A percentile compares a stretch with the other conserved stretches of the same genome.
These are phyloP conservation scores for Morpho helenor DNA, from an alignment of 2,888 invertebrate genomes.

Conservation along the genomic window DNA sequence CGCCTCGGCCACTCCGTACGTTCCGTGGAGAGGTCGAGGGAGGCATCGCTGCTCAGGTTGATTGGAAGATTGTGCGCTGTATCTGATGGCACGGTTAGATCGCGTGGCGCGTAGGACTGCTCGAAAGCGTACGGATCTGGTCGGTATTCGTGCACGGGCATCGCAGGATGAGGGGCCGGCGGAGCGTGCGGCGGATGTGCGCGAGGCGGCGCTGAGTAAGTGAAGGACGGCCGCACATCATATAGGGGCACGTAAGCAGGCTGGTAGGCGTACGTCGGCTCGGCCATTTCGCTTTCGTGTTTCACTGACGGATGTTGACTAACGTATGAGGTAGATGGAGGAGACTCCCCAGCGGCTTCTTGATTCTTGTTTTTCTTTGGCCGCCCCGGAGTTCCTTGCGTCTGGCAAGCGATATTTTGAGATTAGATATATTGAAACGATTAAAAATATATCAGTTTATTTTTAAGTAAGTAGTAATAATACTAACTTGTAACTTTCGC, in stretches of 20 bases:
- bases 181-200: constrained; percentile 41
- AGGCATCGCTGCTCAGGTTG: constrained; percentile 71
- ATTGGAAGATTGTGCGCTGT: constrained; percentile 64
- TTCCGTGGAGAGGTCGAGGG: constrained; percentile 64
- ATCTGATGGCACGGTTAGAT: constrained; percentile 53
- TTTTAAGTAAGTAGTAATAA: not conserved
- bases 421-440: not conserved
- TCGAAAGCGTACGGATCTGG: constrained; percentile 58
- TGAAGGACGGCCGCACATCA: constrained; percentile 35
- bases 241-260: constrained; percentile 43
- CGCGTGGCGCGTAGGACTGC: constrained; percentile 48
- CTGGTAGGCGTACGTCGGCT: constrained; percentile 47
- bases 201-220: constrained; percentile 33
- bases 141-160: constrained; percentile 52
- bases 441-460: not conserved
- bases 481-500: constrained; percentile 65
- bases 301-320: constrained; percentile 49
- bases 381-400: constrained; percentile 63
- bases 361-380: constrained; percentile 67
- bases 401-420: constrained; percentile 34
- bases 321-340: constrained; percentile 61
- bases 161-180: constrained; percentile 35
- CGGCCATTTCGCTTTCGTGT: constrained; percentile 53
- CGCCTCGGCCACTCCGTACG: constrained; percentile 62
- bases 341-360: constrained; percentile 51